Percentiles rank a stretch among this genome's conserved stretches.
These are phyloP conservation scores for Cantharis rustica DNA, from an alignment of 2,888 invertebrate species.

Conservation along the genomic window DNA sequence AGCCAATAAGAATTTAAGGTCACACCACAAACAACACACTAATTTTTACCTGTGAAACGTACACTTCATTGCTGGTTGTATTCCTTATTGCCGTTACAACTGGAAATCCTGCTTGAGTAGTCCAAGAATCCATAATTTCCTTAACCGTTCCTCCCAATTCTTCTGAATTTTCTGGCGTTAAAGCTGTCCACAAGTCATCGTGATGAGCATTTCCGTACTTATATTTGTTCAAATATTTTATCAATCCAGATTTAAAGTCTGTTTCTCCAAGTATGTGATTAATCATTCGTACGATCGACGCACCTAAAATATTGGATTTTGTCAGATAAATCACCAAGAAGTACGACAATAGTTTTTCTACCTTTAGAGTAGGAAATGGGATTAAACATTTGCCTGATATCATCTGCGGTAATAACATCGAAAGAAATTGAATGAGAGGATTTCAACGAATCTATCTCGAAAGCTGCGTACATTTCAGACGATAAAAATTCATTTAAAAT, in stretches of 20 bases:
- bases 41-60: slow-evolving; percentile 53
- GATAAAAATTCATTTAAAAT: slow-evolving; percentile 62
- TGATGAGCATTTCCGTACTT: slow-evolving; percentile 67
- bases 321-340: not conserved
- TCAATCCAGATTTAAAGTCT: slow-evolving; percentile 61
- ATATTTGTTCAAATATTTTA: slow-evolving; percentile 59
- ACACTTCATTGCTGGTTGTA: slow-evolving; percentile 49
- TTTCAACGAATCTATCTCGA: slow-evolving; percentile 64
- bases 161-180: slow-evolving; percentile 59
- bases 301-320: slow-evolving; percentile 55
- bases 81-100: slow-evolving; percentile 62
- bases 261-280: slow-evolving; percentile 69
- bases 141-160: slow-evolving; percentile 58
- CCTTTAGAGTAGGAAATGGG: slow-evolving; percentile 74
- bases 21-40: not conserved
- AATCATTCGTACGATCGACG: slow-evolving; percentile 75
- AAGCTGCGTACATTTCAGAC: slow-evolving; percentile 61
- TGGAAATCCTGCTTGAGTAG: slow-evolving; percentile 70
- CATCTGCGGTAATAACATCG: slow-evolving; percentile 63
- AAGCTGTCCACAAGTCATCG: slow-evolving; percentile 69
- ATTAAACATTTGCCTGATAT: slow-evolving; percentile 72
- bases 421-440: slow-evolving; percentile 70
- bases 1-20: not conserved
- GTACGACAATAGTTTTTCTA: slow-evolving; percentile 24
- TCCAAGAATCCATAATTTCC: slow-evolving; percentile 72